phyloP scores from a whole-genome alignment of 2,797 vertebrate genomes.

The Sphaeramia orbicularis region DNA sequence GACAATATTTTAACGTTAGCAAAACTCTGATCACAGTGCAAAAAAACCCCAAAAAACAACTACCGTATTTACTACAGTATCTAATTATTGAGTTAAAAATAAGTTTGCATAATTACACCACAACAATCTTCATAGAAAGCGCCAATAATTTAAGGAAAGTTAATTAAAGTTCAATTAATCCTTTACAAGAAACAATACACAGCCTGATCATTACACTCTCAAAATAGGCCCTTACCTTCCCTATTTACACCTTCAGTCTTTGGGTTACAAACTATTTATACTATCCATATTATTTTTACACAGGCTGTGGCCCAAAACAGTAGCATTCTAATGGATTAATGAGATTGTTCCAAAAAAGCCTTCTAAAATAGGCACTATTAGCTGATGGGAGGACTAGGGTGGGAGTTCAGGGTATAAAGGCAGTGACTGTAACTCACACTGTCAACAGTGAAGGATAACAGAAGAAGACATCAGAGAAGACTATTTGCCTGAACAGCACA shows the following conservation, averaged over 20 bases:
- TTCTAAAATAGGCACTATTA: slow-evolving; percentile 43
- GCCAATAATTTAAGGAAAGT: too few species aligned
- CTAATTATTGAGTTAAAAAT: neutral
- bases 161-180: too few species aligned
- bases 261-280: too few species aligned
- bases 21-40: slow-evolving; percentile 1
- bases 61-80: neutral
- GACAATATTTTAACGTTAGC: neutral
- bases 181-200: too few species aligned
- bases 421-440: slow-evolving; percentile 29
- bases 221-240: too few species aligned
- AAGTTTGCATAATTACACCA: too few species aligned
- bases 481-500: slow-evolving; percentile 15
- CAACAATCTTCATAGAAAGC: too few species aligned
- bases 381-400: slow-evolving; percentile 58
- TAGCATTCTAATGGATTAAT: slow-evolving; percentile 71
- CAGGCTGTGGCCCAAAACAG: slow-evolving; percentile 42
- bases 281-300: slow-evolving; percentile 66
- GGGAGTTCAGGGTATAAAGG: slow-evolving; percentile 71
- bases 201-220: too few species aligned
- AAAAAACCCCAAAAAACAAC: too few species aligned
- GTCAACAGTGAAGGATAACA: slow-evolving; percentile 55
- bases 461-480: slow-evolving; percentile 27
- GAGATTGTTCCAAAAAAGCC: slow-evolving; percentile 62
- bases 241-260: too few species aligned